These are phyloP conservation scores for Morpho deidamia DNA, from an alignment of 2,888 invertebrate genomes.

Conservation along the genomic window DNA sequence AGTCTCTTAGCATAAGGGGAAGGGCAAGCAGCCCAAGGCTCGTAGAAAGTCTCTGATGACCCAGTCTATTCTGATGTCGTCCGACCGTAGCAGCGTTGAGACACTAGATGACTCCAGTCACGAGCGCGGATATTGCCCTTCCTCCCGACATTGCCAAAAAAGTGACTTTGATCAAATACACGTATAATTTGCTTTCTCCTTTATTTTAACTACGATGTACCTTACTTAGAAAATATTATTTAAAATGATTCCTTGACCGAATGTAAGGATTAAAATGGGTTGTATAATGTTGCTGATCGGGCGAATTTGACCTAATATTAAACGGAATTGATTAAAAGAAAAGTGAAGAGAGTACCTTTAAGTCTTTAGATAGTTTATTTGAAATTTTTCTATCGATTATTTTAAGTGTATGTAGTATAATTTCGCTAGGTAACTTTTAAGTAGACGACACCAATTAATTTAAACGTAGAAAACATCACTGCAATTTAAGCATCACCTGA, in stretches of 20 bases:
- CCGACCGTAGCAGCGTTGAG: slow-evolving; percentile 68
- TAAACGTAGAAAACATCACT: slow-evolving; percentile 20
- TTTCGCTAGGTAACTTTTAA: slow-evolving; percentile 16
- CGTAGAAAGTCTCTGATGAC: slow-evolving; percentile 56
- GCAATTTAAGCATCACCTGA: slow-evolving; percentile 19
- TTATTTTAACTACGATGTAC: slow-evolving; percentile 7
- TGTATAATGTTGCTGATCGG: slow-evolving; percentile 7
- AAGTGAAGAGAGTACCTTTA: slow-evolving; percentile 27
- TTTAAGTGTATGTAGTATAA: slow-evolving; percentile 15
- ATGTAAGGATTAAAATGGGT: background rate
- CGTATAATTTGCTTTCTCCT: slow-evolving; percentile 58
- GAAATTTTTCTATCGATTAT: slow-evolving; percentile 24
- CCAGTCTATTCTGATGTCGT: slow-evolving; percentile 56
- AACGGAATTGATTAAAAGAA: slow-evolving; percentile 54
- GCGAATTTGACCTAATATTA: slow-evolving; percentile 22
- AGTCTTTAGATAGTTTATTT: slow-evolving; percentile 30
- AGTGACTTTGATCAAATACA: slow-evolving; percentile 78
- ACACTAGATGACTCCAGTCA: slow-evolving; percentile 54
- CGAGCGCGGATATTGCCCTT: slow-evolving; percentile 55
- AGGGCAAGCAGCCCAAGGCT: slow-evolving; percentile 80
- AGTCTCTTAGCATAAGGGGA: slow-evolving; percentile 83
- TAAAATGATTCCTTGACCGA: slow-evolving; percentile 11
- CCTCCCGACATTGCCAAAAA: slow-evolving; percentile 44
- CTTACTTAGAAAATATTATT: slow-evolving; percentile 14
- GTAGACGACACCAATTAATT: slow-evolving; percentile 27